Conservation (phyloP, 2,113 vertebrate genomes). For the Rafetus swinhoei region DNA sequence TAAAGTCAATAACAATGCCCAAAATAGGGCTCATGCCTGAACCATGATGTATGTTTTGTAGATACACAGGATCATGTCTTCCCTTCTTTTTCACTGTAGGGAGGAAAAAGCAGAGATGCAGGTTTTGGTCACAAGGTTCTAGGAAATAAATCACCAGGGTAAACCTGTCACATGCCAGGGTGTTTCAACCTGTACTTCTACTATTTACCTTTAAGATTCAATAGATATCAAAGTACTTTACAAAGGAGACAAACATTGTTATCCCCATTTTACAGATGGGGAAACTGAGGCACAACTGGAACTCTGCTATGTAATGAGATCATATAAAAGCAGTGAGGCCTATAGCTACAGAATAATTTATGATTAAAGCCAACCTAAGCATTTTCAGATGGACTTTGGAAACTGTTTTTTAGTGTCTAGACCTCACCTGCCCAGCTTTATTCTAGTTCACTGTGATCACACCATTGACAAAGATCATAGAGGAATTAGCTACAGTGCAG, state of each 20-base stretch:
- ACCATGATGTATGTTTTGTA: fast-evolving
- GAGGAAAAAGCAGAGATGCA: neutral
- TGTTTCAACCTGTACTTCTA: too few species aligned
- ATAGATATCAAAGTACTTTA: neutral
- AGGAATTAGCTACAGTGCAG: neutral
- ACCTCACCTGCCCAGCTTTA: neutral
- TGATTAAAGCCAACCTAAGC: neutral
- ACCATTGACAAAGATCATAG: neutral
- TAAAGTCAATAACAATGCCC: neutral
- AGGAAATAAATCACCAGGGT: neutral
- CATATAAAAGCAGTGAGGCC: neutral
- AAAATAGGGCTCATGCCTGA: neutral
- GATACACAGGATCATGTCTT: neutral
- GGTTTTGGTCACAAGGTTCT: neutral
- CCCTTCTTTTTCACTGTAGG: neutral
- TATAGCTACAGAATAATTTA: neutral
- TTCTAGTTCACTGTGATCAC: neutral
- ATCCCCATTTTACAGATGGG: neutral
- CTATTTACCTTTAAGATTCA: too few species aligned
- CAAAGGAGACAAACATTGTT: neutral
- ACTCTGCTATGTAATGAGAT: neutral
- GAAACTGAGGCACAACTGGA: neutral
- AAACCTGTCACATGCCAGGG: fast-evolving
- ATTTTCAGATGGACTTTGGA: neutral
- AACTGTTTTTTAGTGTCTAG: neutral